These are phyloP conservation scores for Ramphastos sulfuratus DNA, from an alignment of 2,113 vertebrate species.

Conservation along the genomic window DNA sequence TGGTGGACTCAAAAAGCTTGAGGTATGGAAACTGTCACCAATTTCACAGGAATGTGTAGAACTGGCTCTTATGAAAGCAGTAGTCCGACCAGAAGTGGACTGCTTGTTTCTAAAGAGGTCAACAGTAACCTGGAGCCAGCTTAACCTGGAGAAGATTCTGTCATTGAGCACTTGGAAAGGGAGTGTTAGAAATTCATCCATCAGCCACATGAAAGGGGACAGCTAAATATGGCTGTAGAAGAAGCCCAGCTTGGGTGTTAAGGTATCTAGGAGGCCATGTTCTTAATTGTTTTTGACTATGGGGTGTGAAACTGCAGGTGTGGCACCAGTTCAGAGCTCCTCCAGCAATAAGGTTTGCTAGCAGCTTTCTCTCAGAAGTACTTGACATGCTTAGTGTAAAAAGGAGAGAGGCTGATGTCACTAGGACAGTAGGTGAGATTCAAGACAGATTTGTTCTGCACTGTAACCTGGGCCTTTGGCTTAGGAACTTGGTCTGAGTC, in stretches of 20 bases:
- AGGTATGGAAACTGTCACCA: not conserved
- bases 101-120: not conserved
- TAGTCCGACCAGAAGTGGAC: not conserved
- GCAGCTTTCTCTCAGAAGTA: not conserved
- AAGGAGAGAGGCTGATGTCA: not conserved
- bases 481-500: not conserved
- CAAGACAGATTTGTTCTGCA: not conserved
- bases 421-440: not conserved
- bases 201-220: not conserved
- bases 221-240: not conserved
- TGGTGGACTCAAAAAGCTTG: not conserved
- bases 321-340: not conserved
- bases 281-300: not conserved
- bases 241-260: not conserved
- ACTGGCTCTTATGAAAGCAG: not conserved
- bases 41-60: conserved; percentile 9
- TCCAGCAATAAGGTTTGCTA: not conserved
- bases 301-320: not conserved
- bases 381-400: not conserved
- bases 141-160: not conserved
- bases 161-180: not conserved
- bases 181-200: not conserved
- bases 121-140: not conserved
- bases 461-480: not conserved
- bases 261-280: not conserved